Conservation (phyloP, 2,113 vertebrate species). For the Bothrops jararaca region DNA sequence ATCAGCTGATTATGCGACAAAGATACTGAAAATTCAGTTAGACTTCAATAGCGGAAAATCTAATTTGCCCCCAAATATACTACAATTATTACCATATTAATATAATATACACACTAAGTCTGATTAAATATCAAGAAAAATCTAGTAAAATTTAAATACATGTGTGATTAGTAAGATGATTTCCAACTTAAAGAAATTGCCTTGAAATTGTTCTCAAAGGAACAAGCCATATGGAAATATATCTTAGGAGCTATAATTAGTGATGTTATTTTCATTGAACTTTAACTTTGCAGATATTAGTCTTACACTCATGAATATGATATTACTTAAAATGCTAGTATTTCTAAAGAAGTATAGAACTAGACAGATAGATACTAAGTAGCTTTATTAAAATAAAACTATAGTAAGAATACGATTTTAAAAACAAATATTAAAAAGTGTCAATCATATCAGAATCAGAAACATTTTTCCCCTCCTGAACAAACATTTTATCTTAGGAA, state of each 20-base stretch:
- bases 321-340: not conserved
- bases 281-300: not conserved
- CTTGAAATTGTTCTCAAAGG: not conserved
- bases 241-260: not conserved
- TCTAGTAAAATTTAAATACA: not conserved
- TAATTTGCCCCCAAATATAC: not conserved
- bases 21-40: not conserved
- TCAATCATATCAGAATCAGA: not conserved
- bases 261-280: not conserved
- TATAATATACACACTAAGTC: not conserved
- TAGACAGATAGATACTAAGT: not conserved
- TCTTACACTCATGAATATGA: not conserved
- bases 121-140: not conserved
- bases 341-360: conserved; percentile 6
- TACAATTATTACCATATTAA: not conserved
- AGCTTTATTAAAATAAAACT: not conserved
- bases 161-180: not conserved
- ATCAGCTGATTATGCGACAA: conserved; percentile 38
- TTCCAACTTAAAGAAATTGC: not conserved
- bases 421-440: not conserved
- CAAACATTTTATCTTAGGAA: conserved; percentile 40
- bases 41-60: not conserved
- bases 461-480: conserved; percentile 27
- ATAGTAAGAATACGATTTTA: not conserved
- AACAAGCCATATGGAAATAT: not conserved